Conservation (phyloP, 2,888 invertebrate species). For the Miltochrista miniata region DNA sequence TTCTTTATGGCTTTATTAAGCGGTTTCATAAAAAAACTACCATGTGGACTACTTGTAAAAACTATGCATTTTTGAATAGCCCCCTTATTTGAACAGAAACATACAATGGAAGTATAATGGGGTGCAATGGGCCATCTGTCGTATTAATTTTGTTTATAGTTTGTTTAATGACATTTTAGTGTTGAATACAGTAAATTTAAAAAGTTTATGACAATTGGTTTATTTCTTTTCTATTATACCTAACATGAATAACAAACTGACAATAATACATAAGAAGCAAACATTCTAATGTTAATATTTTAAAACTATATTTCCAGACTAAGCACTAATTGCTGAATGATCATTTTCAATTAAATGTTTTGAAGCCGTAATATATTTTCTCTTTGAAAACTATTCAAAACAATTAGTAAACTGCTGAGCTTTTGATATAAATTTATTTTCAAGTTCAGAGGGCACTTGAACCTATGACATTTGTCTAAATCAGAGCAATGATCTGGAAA, state of each 20-base stretch:
- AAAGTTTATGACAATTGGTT: conserved; percentile 14
- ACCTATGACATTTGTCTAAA: too few relatives aligned
- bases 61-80: conserved; percentile 17
- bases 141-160: conserved; percentile 47
- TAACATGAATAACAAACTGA: not conserved
- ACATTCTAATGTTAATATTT: too few relatives aligned
- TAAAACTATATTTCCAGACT: too few relatives aligned
- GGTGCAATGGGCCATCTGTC: conserved; percentile 68
- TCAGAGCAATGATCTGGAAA: too few relatives aligned
- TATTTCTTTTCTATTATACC: conserved; percentile 8
- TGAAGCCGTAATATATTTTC: too few relatives aligned
- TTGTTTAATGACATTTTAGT: conserved; percentile 53
- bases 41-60: conserved; percentile 13
- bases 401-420: too few relatives aligned
- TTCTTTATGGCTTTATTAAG: conserved; percentile 23
- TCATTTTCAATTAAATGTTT: too few relatives aligned
- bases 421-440: too few relatives aligned
- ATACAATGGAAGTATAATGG: conserved; percentile 55
- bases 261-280: too few relatives aligned
- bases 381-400: too few relatives aligned
- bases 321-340: too few relatives aligned
- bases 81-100: conserved; percentile 33
- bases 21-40: conserved; percentile 10
- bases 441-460: too few relatives aligned
- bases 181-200: conserved; percentile 32